These are phyloP conservation scores for Mycetomoellerius zeteki DNA, from an alignment of 1,140 invertebrate genomes.

Conservation along the genomic window DNA sequence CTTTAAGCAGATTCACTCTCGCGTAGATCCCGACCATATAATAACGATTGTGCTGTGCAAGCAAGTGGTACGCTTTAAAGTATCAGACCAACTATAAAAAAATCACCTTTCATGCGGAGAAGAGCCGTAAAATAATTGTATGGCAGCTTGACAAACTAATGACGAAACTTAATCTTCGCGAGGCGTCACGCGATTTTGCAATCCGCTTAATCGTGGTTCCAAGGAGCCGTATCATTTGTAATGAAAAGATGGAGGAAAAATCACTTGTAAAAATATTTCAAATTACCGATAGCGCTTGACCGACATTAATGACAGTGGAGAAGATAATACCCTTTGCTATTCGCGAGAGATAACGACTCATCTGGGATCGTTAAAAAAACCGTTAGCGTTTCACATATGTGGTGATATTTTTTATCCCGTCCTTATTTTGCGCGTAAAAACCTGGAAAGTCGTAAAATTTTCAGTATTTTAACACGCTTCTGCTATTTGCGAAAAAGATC, in stretches of 20 bases:
- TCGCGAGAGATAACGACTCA: slow-evolving; percentile 23
- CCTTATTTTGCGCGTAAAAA: too few relatives aligned
- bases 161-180: background rate
- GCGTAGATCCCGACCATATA: background rate
- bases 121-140: background rate
- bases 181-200: slow-evolving; percentile 1
- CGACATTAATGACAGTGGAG: slow-evolving; percentile 6
- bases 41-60: slow-evolving; percentile 13
- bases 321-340: background rate
- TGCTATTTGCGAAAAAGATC: too few relatives aligned
- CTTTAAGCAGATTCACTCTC: slow-evolving; percentile 45
- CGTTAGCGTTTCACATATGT: too few relatives aligned
- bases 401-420: too few relatives aligned
- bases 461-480: too few relatives aligned
- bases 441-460: too few relatives aligned
- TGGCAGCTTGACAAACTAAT: background rate
- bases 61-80: background rate
- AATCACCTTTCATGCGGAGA: background rate
- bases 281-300: background rate
- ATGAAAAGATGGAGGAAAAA: background rate
- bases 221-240: background rate
- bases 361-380: too few relatives aligned
- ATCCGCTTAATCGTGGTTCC: background rate
- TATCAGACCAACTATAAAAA: background rate
- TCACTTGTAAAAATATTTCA: background rate